These are phyloP conservation scores for Manis javanica DNA, from an alignment of 2,797 vertebrate species.

Conservation along the genomic window DNA sequence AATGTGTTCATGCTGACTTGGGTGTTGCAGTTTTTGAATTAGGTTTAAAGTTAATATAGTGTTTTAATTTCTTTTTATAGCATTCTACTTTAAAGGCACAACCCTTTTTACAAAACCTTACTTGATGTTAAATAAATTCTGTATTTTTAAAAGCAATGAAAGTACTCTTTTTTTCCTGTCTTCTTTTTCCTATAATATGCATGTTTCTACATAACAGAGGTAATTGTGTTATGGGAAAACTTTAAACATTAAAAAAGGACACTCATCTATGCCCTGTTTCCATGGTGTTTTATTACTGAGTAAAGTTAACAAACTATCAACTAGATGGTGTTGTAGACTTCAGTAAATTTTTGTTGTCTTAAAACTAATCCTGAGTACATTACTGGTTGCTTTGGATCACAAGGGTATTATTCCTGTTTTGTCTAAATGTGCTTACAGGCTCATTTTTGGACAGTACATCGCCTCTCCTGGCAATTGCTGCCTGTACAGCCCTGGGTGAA, in stretches of 20 bases:
- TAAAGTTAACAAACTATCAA: constrained; percentile 9
- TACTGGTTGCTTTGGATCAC: neutral
- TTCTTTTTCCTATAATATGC: neutral
- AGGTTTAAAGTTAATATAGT: neutral
- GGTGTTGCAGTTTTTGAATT: neutral
- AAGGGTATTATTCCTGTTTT: constrained; percentile 17
- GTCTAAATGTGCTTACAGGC: constrained; percentile 86
- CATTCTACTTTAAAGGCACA: neutral
- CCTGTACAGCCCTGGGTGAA: constrained; percentile 96
- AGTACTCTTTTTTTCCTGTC: neutral
- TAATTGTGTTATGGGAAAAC: neutral
- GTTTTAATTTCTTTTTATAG: constrained; percentile 31
- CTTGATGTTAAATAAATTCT: neutral
- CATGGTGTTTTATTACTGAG: neutral
- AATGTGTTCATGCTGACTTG: neutral
- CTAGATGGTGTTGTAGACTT: neutral
- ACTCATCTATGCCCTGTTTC: neutral
- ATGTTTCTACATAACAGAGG: neutral
- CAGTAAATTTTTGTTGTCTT: constrained; percentile 15
- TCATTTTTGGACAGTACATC: constrained; percentile 94
- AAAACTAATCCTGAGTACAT: neutral
- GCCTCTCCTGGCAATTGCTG: constrained; percentile 92
- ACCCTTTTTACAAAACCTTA: neutral
- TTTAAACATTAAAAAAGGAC: neutral
- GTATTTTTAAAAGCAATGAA: constrained; percentile 42